Conservation (phyloP, 2,113 vertebrate genomes). For the Neolamprologus longior region DNA sequence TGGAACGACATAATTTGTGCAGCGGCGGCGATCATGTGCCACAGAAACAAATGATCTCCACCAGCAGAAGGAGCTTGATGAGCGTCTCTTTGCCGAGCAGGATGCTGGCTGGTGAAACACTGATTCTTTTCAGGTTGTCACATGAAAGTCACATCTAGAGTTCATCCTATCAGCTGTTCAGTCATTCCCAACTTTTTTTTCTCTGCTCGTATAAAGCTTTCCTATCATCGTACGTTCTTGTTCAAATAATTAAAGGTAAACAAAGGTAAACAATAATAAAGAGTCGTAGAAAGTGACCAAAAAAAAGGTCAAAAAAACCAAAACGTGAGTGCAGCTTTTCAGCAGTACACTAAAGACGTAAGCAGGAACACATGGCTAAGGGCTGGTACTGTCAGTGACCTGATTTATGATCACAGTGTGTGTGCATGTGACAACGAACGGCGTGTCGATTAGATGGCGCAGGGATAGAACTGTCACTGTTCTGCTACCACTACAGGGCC, state of each 20-base stretch:
- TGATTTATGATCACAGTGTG: constrained; percentile 64
- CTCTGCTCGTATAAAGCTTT: background rate
- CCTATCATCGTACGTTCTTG: background rate
- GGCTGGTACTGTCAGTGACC: constrained; percentile 76
- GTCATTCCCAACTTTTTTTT: background rate
- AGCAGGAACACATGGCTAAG: constrained; percentile 74
- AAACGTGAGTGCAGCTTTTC: constrained; percentile 14
- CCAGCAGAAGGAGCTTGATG: background rate
- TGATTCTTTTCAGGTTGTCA: background rate
- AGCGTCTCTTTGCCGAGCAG: background rate
- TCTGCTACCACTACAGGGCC: constrained; percentile 82
- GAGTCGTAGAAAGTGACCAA: background rate
- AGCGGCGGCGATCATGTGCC: constrained; percentile 24
- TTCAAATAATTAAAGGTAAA: background rate
- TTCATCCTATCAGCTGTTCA: background rate
- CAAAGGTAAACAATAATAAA: background rate
- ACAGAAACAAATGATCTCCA: constrained; percentile 29
- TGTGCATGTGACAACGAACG: constrained; percentile 85
- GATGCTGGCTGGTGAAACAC: background rate
- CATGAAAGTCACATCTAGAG: background rate
- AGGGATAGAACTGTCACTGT: constrained; percentile 95
- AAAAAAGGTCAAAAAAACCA: background rate
- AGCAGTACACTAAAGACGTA: background rate
- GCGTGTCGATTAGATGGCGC: constrained; percentile 85
- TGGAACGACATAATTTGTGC: constrained; percentile 35